These are phyloP conservation scores for Pontoporia blainvillei DNA, from an alignment of 2,113 vertebrate genomes.

Conservation along the genomic window DNA sequence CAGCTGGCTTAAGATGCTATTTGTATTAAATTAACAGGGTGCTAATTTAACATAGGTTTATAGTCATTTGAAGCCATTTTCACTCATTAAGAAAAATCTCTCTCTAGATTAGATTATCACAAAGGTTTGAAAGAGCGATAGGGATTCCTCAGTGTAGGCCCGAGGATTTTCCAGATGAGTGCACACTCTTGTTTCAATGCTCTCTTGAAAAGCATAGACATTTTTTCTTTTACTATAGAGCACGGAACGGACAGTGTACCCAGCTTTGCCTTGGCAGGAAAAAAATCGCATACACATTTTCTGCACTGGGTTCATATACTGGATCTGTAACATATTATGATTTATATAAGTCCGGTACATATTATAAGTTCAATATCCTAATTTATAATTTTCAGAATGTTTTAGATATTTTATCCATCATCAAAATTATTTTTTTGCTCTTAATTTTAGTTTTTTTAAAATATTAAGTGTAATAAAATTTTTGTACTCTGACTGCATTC, in stretches of 20 bases:
- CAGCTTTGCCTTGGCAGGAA: not conserved
- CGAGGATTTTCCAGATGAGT: conserved; percentile 62
- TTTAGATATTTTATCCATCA: not conserved
- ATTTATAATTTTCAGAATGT: not conserved
- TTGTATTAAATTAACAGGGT: conserved; percentile 71
- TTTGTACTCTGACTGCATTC: not conserved
- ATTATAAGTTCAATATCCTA: not conserved
- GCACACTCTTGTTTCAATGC: conserved; percentile 22
- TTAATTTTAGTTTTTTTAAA: not conserved
- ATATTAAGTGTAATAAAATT: not conserved
- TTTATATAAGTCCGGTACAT: not conserved
- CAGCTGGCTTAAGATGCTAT: conserved; percentile 64
- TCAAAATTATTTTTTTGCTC: not conserved
- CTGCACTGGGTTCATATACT: not conserved
- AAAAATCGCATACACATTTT: not conserved
- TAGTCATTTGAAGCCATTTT: conserved; percentile 68
- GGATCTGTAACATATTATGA: not conserved
- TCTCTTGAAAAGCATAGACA: not conserved
- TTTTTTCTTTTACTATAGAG: not conserved
- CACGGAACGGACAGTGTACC: not conserved
- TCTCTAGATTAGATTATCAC: conserved; percentile 67
- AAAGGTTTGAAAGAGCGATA: conserved; percentile 58
- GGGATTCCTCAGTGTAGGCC: conserved; percentile 15
- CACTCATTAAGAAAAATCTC: conserved; percentile 69
- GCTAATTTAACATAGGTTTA: conserved; percentile 70